Conservation (phyloP, 2,888 invertebrate species). For the Dolichomitus sp. region DNA sequence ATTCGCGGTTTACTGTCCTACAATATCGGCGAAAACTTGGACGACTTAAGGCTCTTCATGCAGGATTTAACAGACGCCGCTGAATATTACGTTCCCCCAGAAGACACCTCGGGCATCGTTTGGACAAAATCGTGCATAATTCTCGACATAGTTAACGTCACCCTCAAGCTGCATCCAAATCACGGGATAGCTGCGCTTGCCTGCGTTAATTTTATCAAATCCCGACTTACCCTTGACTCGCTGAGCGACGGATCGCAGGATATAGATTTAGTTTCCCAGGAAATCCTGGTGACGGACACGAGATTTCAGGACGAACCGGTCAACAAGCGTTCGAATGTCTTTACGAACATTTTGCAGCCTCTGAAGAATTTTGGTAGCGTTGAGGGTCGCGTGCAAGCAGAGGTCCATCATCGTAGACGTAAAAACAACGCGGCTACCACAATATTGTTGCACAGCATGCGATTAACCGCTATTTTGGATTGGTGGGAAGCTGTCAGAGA, state of each 20-base stretch:
- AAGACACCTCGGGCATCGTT: slow-evolving; percentile 85
- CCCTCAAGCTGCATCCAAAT: slow-evolving; percentile 90
- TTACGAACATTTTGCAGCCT: slow-evolving; percentile 96
- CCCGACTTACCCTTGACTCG: slow-evolving; percentile 94
- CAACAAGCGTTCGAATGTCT: slow-evolving; percentile 93
- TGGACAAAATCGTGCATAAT: slow-evolving; percentile 94
- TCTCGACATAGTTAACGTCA: slow-evolving; percentile 95
- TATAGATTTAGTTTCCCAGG: slow-evolving; percentile 96
- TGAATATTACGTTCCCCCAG: slow-evolving; percentile 70
- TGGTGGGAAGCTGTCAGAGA: slow-evolving; percentile 96
- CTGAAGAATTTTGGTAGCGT: slow-evolving; percentile 86
- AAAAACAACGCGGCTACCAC: slow-evolving; percentile 93
- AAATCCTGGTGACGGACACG: slow-evolving; percentile 94
- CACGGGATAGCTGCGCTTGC: slow-evolving; percentile 90
- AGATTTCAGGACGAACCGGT: slow-evolving; percentile 90
- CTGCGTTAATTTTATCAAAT: slow-evolving; percentile 96
- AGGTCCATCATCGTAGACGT: slow-evolving; percentile 91
- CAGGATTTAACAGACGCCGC: slow-evolving; percentile 76
- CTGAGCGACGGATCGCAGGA: slow-evolving; percentile 96
- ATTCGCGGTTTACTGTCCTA: slow-evolving; percentile 95
- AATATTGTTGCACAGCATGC: slow-evolving; percentile 97
- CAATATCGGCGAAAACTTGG: slow-evolving; percentile 95
- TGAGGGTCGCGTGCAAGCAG: slow-evolving; percentile 90
- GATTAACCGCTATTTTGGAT: slow-evolving; percentile 96
- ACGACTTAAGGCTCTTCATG: slow-evolving; percentile 87